Percentiles rank a stretch among this genome's conserved stretches.
These are phyloP conservation scores for Cricetomys ansorgei DNA, from an alignment of 2,113 vertebrate genomes.

Conservation along the genomic window DNA sequence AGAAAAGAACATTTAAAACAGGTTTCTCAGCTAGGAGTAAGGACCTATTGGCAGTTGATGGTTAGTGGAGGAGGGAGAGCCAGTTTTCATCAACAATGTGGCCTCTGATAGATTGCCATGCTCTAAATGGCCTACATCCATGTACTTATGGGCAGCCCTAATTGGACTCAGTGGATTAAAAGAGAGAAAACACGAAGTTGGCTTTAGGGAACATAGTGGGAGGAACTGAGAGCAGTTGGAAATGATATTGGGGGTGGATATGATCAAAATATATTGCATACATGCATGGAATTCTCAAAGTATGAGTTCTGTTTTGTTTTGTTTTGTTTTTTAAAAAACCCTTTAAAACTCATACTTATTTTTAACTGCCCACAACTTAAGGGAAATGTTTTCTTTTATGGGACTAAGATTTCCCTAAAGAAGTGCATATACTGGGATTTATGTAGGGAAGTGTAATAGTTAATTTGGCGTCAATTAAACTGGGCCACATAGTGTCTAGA, in stretches of 20 bases:
- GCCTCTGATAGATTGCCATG: neutral
- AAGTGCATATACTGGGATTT: neutral
- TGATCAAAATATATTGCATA: neutral
- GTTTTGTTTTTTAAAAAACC: constrained; percentile 65
- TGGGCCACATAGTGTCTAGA: neutral
- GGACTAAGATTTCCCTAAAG: constrained; percentile 47
- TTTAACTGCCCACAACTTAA: constrained; percentile 22
- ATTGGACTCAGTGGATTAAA: neutral
- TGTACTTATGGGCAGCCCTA: neutral
- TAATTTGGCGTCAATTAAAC: constrained; percentile 50
- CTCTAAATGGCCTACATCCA: neutral
- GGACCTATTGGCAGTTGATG: neutral
- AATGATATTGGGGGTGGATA: neutral
- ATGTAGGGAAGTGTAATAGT: neutral
- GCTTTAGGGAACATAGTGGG: neutral
- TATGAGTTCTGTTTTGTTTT: too few species aligned
- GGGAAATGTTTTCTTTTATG: constrained; percentile 16
- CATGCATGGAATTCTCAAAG: neutral
- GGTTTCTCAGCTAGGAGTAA: neutral
- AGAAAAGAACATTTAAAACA: constrained; percentile 61
- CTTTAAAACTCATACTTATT: constrained; percentile 31
- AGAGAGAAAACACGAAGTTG: neutral
- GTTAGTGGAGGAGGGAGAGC: neutral
- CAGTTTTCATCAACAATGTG: neutral
- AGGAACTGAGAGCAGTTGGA: neutral